Percentiles rank a stretch among this genome's conserved stretches.
Evolutionary conservation across 2,113 vertebrate genomes (phyloP).

Genomic region (Noctilio leporinus): DNA sequence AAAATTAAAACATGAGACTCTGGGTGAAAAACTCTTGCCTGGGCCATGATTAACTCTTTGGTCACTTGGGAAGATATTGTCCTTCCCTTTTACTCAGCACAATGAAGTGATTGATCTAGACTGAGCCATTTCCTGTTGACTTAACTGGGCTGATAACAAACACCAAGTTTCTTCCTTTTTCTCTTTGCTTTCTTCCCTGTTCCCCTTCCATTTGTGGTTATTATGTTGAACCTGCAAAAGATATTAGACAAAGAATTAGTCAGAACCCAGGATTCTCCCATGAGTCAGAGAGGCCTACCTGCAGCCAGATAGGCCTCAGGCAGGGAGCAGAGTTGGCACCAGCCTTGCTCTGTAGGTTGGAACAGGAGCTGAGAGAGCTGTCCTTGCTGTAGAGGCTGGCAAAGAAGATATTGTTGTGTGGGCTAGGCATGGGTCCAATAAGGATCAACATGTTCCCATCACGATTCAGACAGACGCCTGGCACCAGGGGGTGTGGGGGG

Average conservation of each 20-base stretch:
- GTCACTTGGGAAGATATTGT: constrained; percentile 66
- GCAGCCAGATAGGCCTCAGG: constrained; percentile 58
- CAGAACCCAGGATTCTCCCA: constrained; percentile 31
- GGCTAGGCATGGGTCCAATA: constrained; percentile 67
- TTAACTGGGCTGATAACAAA: background rate
- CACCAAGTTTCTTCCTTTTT: constrained; percentile 3
- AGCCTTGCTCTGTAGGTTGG: constrained; percentile 59
- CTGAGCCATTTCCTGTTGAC: constrained; percentile 76
- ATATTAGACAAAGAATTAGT: constrained; percentile 41
- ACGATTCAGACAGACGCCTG: constrained; percentile 66
- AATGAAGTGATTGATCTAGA: constrained; percentile 25
- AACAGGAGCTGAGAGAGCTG: constrained; percentile 56
- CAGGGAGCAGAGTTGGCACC: constrained; percentile 41
- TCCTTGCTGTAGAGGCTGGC: constrained; percentile 60
- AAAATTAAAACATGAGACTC: background rate
- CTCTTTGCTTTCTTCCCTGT: background rate
- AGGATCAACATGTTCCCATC: constrained; percentile 69
- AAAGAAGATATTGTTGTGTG: constrained; percentile 68
- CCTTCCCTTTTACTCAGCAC: constrained; percentile 45
- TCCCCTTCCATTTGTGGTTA: background rate
- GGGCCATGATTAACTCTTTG: constrained; percentile 73
- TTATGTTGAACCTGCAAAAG: constrained; percentile 50
- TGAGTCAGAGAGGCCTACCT: constrained; percentile 65
- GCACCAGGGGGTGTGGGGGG: too few species aligned
- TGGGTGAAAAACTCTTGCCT: background rate